Percentiles rank a stretch among this genome's conserved stretches.
These are phyloP conservation scores for Corythornis leucogaster DNA, from an alignment of 2,797 vertebrate genomes.

Conservation along the genomic window DNA sequence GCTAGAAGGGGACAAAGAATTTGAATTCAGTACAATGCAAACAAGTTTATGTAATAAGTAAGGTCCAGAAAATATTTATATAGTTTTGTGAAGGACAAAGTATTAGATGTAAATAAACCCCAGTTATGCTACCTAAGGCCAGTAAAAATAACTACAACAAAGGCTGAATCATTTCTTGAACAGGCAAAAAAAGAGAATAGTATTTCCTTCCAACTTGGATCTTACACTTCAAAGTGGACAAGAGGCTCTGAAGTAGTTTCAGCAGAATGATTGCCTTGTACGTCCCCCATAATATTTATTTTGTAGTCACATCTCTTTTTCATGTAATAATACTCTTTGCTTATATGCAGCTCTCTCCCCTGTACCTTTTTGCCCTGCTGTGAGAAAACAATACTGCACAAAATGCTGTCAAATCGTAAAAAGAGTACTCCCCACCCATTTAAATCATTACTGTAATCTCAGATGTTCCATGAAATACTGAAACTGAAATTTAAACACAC, in stretches of 20 bases:
- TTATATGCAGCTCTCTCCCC: not conserved
- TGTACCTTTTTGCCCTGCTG: accelerated
- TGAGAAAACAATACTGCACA: not conserved
- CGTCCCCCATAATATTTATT: not conserved
- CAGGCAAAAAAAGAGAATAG: not conserved
- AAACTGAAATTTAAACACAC: not conserved
- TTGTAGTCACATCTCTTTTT: not conserved
- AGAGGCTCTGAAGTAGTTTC: not conserved
- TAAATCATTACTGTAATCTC: not conserved
- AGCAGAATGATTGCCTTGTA: not conserved
- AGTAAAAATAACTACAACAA: not conserved
- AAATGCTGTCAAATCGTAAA: not conserved
- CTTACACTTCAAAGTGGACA: not conserved
- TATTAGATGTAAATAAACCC: not conserved
- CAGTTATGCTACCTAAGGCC: not conserved
- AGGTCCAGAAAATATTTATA: not conserved
- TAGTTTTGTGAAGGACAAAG: not conserved
- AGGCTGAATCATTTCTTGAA: not conserved
- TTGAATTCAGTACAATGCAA: not conserved
- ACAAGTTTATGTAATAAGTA: not conserved
- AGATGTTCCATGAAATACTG: not conserved
- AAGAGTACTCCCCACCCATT: not conserved
- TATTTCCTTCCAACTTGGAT: not conserved
- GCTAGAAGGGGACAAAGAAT: not conserved
- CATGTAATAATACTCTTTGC: not conserved